Evolutionary conservation across 2,888 invertebrate species (phyloP).

Genomic region (Chydorus sphaericus): DNA sequence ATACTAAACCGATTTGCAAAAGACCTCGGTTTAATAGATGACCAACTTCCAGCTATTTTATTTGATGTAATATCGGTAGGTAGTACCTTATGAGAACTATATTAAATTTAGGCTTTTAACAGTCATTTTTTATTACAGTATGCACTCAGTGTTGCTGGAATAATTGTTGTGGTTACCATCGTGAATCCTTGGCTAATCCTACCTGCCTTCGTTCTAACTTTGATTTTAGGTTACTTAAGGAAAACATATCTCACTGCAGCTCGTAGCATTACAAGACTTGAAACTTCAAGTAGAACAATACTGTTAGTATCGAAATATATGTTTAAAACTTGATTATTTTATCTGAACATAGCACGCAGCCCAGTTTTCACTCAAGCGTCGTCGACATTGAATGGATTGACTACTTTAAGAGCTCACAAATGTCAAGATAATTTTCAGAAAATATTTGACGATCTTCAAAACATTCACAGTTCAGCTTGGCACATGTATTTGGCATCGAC

Average conservation of each 20-base stretch:
- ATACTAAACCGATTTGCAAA: conserved; percentile 76
- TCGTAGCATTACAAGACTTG: conserved; percentile 34
- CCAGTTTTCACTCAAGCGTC: conserved; percentile 53
- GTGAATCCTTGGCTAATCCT: conserved; percentile 30
- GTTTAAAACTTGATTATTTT: background rate
- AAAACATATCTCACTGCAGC: conserved; percentile 32
- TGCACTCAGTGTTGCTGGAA: conserved; percentile 27
- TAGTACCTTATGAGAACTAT: background rate
- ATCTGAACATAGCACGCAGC: conserved; percentile 31
- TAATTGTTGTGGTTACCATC: conserved; percentile 32
- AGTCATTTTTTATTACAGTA: conserved; percentile 16
- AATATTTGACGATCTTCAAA: conserved; percentile 27
- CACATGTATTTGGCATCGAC: conserved; percentile 76
- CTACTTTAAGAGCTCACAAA: conserved; percentile 43
- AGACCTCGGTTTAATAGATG: conserved; percentile 65
- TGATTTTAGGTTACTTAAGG: conserved; percentile 29
- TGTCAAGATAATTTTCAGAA: conserved; percentile 28
- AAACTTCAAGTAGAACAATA: conserved; percentile 30
- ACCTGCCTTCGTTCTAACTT: conserved; percentile 27
- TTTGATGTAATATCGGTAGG: conserved; percentile 27
- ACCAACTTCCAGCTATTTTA: conserved; percentile 48
- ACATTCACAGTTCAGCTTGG: conserved; percentile 72
- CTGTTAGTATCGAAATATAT: background rate
- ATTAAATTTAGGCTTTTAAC: background rate
- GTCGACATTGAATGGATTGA: conserved; percentile 60